Evolutionary conservation across 2,113 vertebrate genomes (phyloP).

Genomic region (Phyllopteryx taeniolatus): DNA sequence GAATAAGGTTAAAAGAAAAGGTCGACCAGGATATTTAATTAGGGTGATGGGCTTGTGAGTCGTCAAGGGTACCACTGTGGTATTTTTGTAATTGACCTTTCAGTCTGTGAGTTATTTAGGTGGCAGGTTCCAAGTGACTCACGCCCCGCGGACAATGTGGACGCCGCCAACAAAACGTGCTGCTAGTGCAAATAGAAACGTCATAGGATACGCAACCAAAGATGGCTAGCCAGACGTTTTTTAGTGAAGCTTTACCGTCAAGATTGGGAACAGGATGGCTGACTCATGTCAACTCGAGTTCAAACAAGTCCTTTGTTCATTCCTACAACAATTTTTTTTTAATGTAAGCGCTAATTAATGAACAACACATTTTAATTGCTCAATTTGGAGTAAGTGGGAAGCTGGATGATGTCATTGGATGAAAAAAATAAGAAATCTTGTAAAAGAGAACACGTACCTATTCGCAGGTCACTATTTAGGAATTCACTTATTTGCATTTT

Average conservation of each 20-base stretch:
- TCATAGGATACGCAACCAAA: neutral
- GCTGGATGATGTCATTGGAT: neutral
- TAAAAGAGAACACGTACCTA: neutral
- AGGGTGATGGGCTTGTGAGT: slow-evolving; percentile 23
- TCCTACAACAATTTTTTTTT: neutral
- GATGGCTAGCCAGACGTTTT: neutral
- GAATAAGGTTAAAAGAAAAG: neutral
- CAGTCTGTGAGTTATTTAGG: slow-evolving; percentile 41
- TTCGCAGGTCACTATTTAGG: neutral
- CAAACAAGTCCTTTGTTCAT: neutral
- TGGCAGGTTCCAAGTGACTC: slow-evolving; percentile 32
- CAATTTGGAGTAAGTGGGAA: neutral
- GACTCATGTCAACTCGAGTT: neutral
- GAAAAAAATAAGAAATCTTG: neutral
- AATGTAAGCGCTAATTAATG: neutral
- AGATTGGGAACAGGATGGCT: neutral
- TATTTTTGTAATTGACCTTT: slow-evolving; percentile 60
- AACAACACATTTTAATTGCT: neutral
- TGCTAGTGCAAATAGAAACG: neutral
- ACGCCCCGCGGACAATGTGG: neutral
- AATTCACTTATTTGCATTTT: too few relatives aligned
- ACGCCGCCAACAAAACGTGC: neutral
- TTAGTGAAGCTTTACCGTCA: neutral
- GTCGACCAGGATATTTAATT: slow-evolving; percentile 5
- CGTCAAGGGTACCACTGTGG: slow-evolving; percentile 50